Evolutionary conservation across 1,140 invertebrate genomes (phyloP), one percentile per base, ranked within the genome.

Genomic region (Polypedilum vanderplanki): DNA sequence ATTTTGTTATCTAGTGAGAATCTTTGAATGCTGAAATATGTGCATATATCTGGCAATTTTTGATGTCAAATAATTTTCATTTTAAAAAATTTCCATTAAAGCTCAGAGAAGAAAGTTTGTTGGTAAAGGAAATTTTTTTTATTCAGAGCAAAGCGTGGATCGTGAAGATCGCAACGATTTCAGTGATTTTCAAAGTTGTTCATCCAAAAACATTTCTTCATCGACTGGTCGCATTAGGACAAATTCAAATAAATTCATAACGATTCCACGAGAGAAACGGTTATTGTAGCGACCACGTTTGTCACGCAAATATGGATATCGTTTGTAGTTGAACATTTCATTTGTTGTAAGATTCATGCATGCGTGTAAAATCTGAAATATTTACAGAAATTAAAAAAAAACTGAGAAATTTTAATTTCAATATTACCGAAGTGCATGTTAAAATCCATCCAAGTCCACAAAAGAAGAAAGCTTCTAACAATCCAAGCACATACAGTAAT

Each of bases 331-430:
- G 79, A 96, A 93, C 90, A 94, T 93, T 83, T 97, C 95, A 80
- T 97, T 97, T 17, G 94, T 96, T 8, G 95, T 97, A 15, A 97
- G 83, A 84, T 96, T 97, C 89, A 93, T 91, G 78, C 91, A 93
- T 1, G 93, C 93, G 80, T 94, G 92, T 8, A 94, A 83, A 41
- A 94, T 88, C 92, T 94, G 81, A 70, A 86, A 86, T 73, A 73
- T 18, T 74, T 17, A 41, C 10, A n/a, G 17, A 74, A 24, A 75
- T 57, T 70, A 75, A 33, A 77, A 41, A n/a, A 33, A 40, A 74
- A 64, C 73, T 41, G n/a, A 67, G 64, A 20, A 41, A 77, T 22
- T 77, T 75, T 40, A 73, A 24, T n/a, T n/a, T n/a, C n/a, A 57
- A 18, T 85, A 89, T 89, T 87, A 96, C 94, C 80, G 93, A 93